Percentiles rank a stretch among this genome's conserved stretches.
These are phyloP conservation scores for Amblyopsis rosae DNA, from an alignment of 2,113 vertebrate species.

Conservation along the genomic window DNA sequence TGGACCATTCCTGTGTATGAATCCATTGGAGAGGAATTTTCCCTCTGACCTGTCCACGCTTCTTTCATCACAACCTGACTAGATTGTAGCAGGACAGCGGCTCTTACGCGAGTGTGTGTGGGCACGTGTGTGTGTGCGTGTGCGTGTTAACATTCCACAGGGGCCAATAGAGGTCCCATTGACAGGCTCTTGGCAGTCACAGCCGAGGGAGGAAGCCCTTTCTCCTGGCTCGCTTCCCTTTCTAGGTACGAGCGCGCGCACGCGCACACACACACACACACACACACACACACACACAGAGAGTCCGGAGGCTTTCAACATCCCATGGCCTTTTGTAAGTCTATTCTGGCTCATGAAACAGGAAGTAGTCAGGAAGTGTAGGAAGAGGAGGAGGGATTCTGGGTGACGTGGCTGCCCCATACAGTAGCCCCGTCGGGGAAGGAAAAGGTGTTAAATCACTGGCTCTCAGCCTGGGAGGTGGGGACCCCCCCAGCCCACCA, in stretches of 20 bases:
- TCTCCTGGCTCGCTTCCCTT: slow-evolving; percentile 15
- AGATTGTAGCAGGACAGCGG: neutral
- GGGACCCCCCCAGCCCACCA: too few species aligned
- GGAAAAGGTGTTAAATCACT: neutral
- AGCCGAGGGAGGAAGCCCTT: slow-evolving; percentile 56
- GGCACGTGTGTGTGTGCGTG: slow-evolving; percentile 15
- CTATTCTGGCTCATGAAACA: slow-evolving; percentile 58
- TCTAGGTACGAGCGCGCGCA: neutral
- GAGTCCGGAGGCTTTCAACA: slow-evolving; percentile 56
- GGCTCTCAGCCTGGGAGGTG: too few species aligned
- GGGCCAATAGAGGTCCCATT: slow-evolving; percentile 46
- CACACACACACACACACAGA: slow-evolving; percentile 17
- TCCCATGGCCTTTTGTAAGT: slow-evolving; percentile 56
- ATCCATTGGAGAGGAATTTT: slow-evolving; percentile 21
- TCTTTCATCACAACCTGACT: slow-evolving; percentile 35
- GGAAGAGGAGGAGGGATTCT: slow-evolving; percentile 33
- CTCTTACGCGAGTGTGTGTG: slow-evolving; percentile 7
- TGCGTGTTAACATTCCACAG: slow-evolving; percentile 56
- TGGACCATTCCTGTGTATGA: slow-evolving; percentile 5
- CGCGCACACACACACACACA: slow-evolving; percentile 31
- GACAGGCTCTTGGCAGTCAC: slow-evolving; percentile 18
- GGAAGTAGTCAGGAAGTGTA: slow-evolving; percentile 55
- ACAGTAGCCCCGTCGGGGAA: slow-evolving; percentile 21
- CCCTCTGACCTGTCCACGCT: slow-evolving; percentile 32
- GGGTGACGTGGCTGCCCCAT: slow-evolving; percentile 34